A percentile compares a stretch with the other conserved stretches of the same genome.
These are phyloP conservation scores for Oligia latruncula DNA, from an alignment of 2,888 invertebrate species.

Conservation along the genomic window DNA sequence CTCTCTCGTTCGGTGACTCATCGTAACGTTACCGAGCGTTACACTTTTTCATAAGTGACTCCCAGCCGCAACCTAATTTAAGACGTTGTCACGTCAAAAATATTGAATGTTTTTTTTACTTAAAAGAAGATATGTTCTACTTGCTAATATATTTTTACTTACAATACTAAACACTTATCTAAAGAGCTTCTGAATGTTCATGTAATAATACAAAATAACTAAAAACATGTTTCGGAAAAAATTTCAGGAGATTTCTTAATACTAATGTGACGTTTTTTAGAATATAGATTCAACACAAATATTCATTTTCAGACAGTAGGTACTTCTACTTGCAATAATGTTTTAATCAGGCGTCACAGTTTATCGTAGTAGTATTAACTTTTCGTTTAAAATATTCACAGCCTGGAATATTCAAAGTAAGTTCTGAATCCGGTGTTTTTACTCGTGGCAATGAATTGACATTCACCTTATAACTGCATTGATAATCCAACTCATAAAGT, in stretches of 20 bases:
- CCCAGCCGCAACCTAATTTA: too few species aligned
- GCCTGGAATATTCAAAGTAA: slow-evolving; percentile 88
- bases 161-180: slow-evolving; percentile 4
- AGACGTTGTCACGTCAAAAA: too few species aligned
- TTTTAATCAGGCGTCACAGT: slow-evolving; percentile 72
- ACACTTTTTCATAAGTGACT: too few species aligned
- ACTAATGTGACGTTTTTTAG: neutral
- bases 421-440: slow-evolving; percentile 84
- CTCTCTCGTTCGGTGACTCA: too few species aligned
- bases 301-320: neutral
- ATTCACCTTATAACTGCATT: slow-evolving; percentile 89
- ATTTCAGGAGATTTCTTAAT: neutral
- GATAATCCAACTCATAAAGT: slow-evolving; percentile 89
- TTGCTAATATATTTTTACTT: slow-evolving; percentile 12
- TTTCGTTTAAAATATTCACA: slow-evolving; percentile 87
- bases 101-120: slow-evolving; percentile 4
- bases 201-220: neutral
- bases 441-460: slow-evolving; percentile 84
- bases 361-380: slow-evolving; percentile 77
- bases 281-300: neutral
- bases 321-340: neutral
- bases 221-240: neutral
- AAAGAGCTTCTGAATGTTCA: neutral
- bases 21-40: too few species aligned
- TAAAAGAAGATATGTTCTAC: neutral